Evolutionary conservation across 35 echinoderm and acorn worm genomes (phyloP), one percentile per base, ranked within the genome.

Genomic region (Strongylocentrotus purpuratus): DNA sequence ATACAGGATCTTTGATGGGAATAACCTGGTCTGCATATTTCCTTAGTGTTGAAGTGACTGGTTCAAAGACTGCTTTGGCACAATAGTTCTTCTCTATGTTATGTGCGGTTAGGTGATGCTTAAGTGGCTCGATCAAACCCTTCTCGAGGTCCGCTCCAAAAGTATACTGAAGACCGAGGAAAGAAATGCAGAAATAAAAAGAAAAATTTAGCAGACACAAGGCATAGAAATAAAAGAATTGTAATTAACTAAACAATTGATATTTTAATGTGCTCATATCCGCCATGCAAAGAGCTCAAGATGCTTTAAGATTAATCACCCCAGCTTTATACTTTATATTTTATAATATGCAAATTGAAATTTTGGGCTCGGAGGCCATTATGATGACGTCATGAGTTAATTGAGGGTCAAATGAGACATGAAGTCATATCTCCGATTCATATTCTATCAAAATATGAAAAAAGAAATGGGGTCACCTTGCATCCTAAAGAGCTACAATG

Each of bases 51-150:
- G 95, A 55, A n/a, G 95, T 85, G 9, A 99, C 35, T n/a, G 96
- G 97, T 92, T 87, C 33, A 22, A 88, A 61, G 41, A 99, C 55
- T 13, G 96, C 95, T 92, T 99, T 97, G 25, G 95, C 96, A 91
- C 97, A 99, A 61, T 99, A 97, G 70, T 96, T 96, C 33, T 95
- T 96, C 2, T 87, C 33, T 7, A 97, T n/a, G 85, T 96, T 95
- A 6, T 85, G 92, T 22, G 95, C 32, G 7, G 55, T 33, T 18
- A 97, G 95, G 6, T 61, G 95, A 18, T 94, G 65, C 18, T 85
- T 88, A n/a, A 99, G 48, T n/a, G 96, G 96, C 92, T 99, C 95
- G 0, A 99, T 33, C 0, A 99, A 86, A 13, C 92, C 95, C 61
- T 48, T 94, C 33, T 95, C 45, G 45, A 97, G 85, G 33, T 96